Evolutionary conservation across 30 jellyfish, hydroid and myxozoan genomes (phyloP).

Genomic region (Aurelia aurita complex sp. Pacific): DNA sequence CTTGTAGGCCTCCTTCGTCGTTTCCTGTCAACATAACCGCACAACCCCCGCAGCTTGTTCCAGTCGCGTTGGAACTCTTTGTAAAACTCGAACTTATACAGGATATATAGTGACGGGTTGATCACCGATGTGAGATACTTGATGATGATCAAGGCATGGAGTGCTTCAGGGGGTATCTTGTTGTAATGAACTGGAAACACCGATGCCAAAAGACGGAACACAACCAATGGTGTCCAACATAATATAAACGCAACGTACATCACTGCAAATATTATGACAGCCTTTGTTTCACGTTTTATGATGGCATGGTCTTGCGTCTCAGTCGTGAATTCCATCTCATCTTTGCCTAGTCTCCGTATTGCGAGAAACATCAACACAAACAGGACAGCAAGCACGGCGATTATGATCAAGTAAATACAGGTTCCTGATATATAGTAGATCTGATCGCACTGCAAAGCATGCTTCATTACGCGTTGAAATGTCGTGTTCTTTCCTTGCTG

Average conservation of each 20-base stretch:
- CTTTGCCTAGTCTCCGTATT: conserved; percentile 53
- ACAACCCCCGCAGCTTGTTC: neutral
- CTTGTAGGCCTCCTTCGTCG: conserved; percentile 1
- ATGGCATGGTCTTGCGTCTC: conserved; percentile 24
- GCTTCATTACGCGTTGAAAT: neutral
- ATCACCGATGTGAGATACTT: conserved; percentile 59
- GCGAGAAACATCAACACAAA: conserved; percentile 64
- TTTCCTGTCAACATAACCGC: conserved; percentile 8
- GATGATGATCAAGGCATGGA: conserved; percentile 42
- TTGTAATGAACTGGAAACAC: conserved; percentile 21
- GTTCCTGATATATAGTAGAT: conserved; percentile 29
- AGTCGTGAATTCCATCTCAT: conserved; percentile 63
- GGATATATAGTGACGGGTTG: conserved; percentile 52
- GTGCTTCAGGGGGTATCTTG: conserved; percentile 11
- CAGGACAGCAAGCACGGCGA: conserved; percentile 32
- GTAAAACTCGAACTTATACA: conserved; percentile 60
- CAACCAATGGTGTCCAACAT: conserved; percentile 78
- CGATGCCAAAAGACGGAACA: conserved; percentile 45
- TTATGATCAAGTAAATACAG: conserved; percentile 30
- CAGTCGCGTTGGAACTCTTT: conserved; percentile 52
- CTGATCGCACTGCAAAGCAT: conserved; percentile 20
- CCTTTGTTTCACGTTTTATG: conserved; percentile 58
- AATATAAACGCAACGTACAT: conserved; percentile 58
- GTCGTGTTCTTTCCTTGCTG: neutral
- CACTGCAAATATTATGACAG: conserved; percentile 54